Evolutionary conservation across 1,140 invertebrate species (phyloP), one percentile per base, ranked within the genome.

Genomic region (Solen grandis): DNA sequence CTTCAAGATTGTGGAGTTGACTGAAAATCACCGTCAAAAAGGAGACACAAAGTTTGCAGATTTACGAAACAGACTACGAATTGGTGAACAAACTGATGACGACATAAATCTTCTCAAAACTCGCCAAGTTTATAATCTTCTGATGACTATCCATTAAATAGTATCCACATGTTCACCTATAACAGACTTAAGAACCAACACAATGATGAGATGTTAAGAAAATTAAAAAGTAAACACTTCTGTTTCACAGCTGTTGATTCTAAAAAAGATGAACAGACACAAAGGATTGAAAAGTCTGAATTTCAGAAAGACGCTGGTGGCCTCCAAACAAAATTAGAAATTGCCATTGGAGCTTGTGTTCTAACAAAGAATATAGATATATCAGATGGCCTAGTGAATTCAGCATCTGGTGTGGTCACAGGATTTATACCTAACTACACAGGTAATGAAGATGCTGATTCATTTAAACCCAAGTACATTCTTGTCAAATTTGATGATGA

Each of bases 141-240:
- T 35, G 33, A 35, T 63, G 60, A 63, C 33, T 63, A 63, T 35
- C 60, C 27, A 13, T 31, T 31, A 16, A 35, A 63, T 35, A 35
- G 27, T 31, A 63, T 35, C 33, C 60, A 63, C 33, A 63, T 63
- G 33, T 63, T 63, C 60, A 63, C 60, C 60, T 63, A 63, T 35
- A 63, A 63, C 60, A 63, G 60, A 63, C 60, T 4, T 35, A 63
- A 63, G 33, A 63, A 63, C 27, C 27, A 63, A 63, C 60, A 63
- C 60, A 63, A 63, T 63, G 60, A 63, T n/a, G 57, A 59, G 14
- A 59, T 59, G 57, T 27, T 59, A 27, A 27, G 25, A 59, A 59
- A 59, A 59, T 59, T 59, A 59, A 59, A 59, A 59, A 59, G 57
- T 27, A 14, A 59, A 59, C 57, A 59, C 57, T 59, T 59, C 14